Conservation (phyloP, 2,888 invertebrate species). For the Lampropteryx suffumata region DNA sequence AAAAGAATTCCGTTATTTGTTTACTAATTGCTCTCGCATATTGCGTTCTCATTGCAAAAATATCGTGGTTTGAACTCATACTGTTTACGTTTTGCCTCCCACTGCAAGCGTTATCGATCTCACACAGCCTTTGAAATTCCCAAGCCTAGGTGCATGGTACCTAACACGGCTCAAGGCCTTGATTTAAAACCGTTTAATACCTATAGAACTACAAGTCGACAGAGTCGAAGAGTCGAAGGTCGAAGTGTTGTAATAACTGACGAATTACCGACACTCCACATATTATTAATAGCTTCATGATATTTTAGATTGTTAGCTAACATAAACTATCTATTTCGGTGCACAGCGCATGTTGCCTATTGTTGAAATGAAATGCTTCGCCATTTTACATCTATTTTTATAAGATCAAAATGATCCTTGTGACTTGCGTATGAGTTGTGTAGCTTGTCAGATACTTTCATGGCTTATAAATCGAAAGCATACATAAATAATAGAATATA, state of each 20-base stretch:
- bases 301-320: slow-evolving; percentile 8
- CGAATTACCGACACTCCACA: background rate
- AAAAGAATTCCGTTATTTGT: background rate
- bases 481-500: too few species aligned
- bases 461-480: too few species aligned
- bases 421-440: background rate
- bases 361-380: slow-evolving; percentile 11
- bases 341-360: background rate
- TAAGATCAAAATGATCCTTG: background rate
- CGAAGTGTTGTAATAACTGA: background rate
- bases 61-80: background rate
- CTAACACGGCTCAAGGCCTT: too few species aligned
- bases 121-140: slow-evolving; percentile 9
- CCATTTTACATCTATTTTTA: background rate
- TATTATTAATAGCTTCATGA: background rate
- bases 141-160: background rate
- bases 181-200: too few species aligned
- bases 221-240: too few species aligned
- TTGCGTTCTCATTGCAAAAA: background rate
- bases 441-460: background rate
- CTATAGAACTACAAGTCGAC: too few species aligned
- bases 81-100: slow-evolving; percentile 13
- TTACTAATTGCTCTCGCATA: background rate
- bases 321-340: slow-evolving; percentile 26
- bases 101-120: slow-evolving; percentile 17